Conservation (phyloP, 2,113 vertebrate species). For the Melanotaenia duboulayi region DNA sequence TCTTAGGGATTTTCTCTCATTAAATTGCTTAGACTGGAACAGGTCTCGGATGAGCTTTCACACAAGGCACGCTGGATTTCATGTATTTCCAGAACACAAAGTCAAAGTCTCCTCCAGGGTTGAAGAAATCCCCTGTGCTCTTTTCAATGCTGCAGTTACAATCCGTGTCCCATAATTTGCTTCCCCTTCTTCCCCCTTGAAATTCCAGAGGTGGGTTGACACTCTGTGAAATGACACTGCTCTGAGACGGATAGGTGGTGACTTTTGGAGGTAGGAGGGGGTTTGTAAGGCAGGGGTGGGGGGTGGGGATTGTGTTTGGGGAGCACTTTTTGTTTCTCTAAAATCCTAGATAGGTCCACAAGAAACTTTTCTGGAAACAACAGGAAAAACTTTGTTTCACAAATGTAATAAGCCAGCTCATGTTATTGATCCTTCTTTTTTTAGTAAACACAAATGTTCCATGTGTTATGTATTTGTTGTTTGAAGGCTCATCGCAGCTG, state of each 20-base stretch:
- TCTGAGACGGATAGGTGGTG: conserved; percentile 67
- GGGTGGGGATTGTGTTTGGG: conserved; percentile 72
- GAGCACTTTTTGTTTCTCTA: conserved; percentile 44
- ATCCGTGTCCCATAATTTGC: conserved; percentile 67
- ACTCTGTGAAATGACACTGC: conserved; percentile 75
- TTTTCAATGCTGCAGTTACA: conserved; percentile 48
- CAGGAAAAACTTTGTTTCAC: conserved; percentile 1
- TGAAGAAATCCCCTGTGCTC: conserved; percentile 23
- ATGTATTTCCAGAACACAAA: conserved; percentile 56
- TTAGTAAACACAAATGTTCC: not conserved
- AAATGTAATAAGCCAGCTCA: not conserved
- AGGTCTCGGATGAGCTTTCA: conserved; percentile 41
- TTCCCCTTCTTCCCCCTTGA: conserved; percentile 61
- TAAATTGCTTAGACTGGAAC: conserved; percentile 51
- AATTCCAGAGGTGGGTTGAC: conserved; percentile 81
- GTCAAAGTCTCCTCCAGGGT: conserved; percentile 40
- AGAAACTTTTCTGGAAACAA: conserved; percentile 57
- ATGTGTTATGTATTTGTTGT: conserved; percentile 1
- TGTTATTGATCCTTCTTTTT: not conserved
- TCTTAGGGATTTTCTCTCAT: conserved; percentile 60
- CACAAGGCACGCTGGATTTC: conserved; percentile 42
- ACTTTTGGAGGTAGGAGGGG: conserved; percentile 67
- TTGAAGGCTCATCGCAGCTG: not conserved
- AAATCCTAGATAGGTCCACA: conserved; percentile 60
- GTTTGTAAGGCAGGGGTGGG: conserved; percentile 58